Base-by-base conservation (phyloP, 2,113 vertebrate species). In the Ranitomeya imitator region DNA sequence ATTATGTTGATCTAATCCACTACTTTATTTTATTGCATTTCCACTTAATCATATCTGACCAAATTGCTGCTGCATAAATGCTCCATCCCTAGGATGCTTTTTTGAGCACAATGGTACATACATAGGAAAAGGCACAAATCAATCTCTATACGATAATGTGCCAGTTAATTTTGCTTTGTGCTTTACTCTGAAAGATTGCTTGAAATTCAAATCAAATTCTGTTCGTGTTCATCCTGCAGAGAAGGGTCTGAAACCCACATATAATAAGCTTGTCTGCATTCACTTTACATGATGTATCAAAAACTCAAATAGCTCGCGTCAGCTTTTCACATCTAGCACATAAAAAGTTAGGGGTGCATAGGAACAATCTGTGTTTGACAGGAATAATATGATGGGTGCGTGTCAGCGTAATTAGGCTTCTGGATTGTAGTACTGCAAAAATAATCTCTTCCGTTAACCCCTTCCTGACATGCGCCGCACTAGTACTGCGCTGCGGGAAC, bases 1-100 rank as follows among this genome's bases (percentile, higher is more conserved):
- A 91, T 74, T 87, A 79, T 91, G 77, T 90, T 94, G 83, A 92
- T 92, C 90, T 92, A 92, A 91, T 93, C 89, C 86, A 86, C 91
- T 90, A 82, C 91, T 93, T 92, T 84, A 84, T 88, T 77, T 83
- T 88, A 78, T 88, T 84, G 52, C 71, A 83, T 77, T 84, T 59
- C 69, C 61, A 63, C 80, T 83, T 84, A 84, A 88, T 88, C 59
- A 83, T 88, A 77, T 88, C 81, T 77, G 69, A 83, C 71, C 79
- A 67, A 78, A 79, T 89, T 79, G 59, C 81, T 85, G 73, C 79
- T 79, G 76, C 74, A 89, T 71, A 85, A 71, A 78, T 84, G 79
- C 71, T 84, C 23, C 45, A 13, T 79, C 67, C 57, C 45, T 61
- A 67, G 61, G 51, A 83, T 88, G 67, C 79, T 21, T 88, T 45